Conservation (phyloP, 2,113 vertebrate species). For the Ceuthmochares aereus region DNA sequence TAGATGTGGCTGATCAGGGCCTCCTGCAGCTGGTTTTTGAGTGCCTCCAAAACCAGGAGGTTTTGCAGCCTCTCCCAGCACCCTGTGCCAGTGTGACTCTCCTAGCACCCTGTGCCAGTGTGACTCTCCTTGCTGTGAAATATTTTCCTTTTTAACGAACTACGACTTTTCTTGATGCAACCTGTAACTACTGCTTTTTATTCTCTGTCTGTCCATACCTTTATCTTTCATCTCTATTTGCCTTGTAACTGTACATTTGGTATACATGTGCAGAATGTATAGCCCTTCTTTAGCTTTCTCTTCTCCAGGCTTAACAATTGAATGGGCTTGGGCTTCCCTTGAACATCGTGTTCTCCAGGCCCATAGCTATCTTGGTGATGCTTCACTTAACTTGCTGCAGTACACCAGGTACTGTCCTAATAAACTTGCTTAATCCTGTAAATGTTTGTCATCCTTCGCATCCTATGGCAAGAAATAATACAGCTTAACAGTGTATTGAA, state of each 20-base stretch:
- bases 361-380: neutral
- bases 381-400: neutral
- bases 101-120: neutral
- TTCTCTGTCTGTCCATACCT: neutral
- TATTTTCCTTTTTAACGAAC: neutral
- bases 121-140: neutral
- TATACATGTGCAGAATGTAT: too few species aligned
- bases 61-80: neutral
- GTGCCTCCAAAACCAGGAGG: neutral
- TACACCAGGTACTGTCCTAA: neutral
- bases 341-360: neutral
- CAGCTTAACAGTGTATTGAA: fast-evolving
- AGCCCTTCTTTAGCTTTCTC: neutral
- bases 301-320: neutral
- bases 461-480: neutral
- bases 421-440: neutral
- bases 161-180: neutral
- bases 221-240: neutral
- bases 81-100: neutral
- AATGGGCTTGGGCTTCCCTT: neutral
- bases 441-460: neutral
- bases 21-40: neutral
- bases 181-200: neutral
- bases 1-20: neutral
- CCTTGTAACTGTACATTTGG: neutral